Evolutionary conservation across 2,797 vertebrate genomes (phyloP), one percentile per base, ranked within the genome.

Genomic region (Diceros bicornis): DNA sequence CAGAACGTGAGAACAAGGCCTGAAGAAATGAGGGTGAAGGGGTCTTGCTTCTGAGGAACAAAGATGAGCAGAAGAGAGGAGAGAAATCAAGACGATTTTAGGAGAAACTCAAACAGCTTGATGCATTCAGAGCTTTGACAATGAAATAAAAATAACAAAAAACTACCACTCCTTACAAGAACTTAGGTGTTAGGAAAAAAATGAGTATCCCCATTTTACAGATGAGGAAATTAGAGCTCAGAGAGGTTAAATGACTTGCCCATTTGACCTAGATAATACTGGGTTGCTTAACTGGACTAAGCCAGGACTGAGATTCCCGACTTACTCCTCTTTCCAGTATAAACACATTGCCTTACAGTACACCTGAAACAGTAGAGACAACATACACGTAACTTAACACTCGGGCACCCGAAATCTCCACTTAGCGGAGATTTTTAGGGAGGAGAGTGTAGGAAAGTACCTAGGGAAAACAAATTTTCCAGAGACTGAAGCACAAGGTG

Each of bases 1-100:
- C 6, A 37, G 13, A n/a, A 84, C 0, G 2, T 83, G 41, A 92
- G n/a, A 89, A 74, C 6, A 41, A 92, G 52, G 25, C 27, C 79
- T 83, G n/a, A 87, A 88, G 62, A 81, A 75, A 95, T 0, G 23
- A 55, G 64, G 52, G 7, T 84, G 89, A 84, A 75, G 90, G 87
- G 72, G 25, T 52, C 68, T 44, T 87, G 18, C 59, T 74, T 69
- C 57, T 27, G 79, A 91, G 75, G 66, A 71, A 68, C 44, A 87
- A 61, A 84, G 87, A 94, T 23, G 37, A 89, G 4, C 20, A 68
- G 23, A 59, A 92, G 59, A 91, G 27, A 93, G 29, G 57, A 83
- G 62, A 66, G 41, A 27, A 90, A 82, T 14, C 64, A 86, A 82
- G 89, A 78, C 9, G 10, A 50, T 14, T 95, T 66, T n/a, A 83